Conservation (phyloP, 2,888 invertebrate species). For the Netelia melanura region DNA sequence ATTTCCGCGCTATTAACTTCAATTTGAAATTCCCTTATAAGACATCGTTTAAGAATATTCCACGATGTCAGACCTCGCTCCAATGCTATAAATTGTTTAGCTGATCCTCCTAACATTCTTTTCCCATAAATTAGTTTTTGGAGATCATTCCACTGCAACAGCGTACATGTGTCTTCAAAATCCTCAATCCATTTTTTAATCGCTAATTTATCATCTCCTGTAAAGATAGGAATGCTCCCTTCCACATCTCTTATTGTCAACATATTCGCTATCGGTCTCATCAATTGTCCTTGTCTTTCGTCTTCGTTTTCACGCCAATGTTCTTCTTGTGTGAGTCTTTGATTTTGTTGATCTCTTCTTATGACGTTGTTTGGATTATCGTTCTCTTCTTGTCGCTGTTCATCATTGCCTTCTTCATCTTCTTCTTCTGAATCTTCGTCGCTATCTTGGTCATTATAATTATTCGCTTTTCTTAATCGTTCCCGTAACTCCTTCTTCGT, state of each 20-base stretch:
- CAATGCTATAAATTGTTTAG: background rate
- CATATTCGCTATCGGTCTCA: background rate
- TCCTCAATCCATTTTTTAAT: background rate
- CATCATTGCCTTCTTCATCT: background rate
- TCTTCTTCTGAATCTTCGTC: background rate
- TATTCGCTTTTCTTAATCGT: background rate
- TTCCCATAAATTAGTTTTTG: background rate
- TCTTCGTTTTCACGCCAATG: background rate
- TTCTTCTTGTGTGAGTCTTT: background rate
- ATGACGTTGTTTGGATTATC: background rate
- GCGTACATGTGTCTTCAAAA: background rate
- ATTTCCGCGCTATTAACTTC: conserved; percentile 65
- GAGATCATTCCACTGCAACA: background rate
- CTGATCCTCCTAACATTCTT: background rate
- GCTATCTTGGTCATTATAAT: background rate
- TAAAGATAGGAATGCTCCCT: background rate
- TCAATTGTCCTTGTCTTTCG: background rate
- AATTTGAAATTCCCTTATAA: conserved; percentile 61
- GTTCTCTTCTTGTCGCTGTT: background rate
- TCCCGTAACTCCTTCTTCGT: background rate
- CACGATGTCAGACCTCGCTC: conserved; percentile 45
- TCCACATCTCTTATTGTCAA: background rate
- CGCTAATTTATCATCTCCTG: background rate
- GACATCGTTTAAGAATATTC: conserved; percentile 45
- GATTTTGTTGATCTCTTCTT: background rate